Conservation (phyloP, 2,888 invertebrate species). For the Nezara viridula region DNA sequence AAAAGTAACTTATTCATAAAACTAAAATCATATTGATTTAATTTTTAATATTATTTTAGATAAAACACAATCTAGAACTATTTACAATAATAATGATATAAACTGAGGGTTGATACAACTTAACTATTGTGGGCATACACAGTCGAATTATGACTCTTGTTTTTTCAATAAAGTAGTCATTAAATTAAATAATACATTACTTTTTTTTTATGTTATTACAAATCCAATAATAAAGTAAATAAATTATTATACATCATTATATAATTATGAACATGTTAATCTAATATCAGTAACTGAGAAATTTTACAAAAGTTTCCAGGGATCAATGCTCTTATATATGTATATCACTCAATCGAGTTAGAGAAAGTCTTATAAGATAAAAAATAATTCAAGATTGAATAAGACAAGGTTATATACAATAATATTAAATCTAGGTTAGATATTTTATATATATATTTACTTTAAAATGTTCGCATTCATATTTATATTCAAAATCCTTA, state of each 20-base stretch:
- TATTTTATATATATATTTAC: conserved; percentile 3
- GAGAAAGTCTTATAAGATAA: not conserved
- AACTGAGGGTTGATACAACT: not conserved
- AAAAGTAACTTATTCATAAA: not conserved
- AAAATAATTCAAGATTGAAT: not conserved
- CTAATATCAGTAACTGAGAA: not conserved
- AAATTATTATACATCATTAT: not conserved
- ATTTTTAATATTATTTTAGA: not conserved
- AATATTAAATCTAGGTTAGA: conserved; percentile 16
- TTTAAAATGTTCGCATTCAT: not conserved
- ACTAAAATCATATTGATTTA: not conserved
- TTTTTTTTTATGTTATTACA: conserved; percentile 11
- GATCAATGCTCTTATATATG: not conserved
- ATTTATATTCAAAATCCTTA: conserved; percentile 40
- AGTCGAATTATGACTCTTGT: not conserved
- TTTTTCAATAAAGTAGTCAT: not conserved
- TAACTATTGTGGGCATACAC: not conserved
- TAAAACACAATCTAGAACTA: not conserved
- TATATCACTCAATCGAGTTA: not conserved
- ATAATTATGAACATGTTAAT: not conserved
- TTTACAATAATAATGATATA: not conserved
- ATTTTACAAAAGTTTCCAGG: conserved; percentile 21
- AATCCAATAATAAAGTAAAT: not conserved
- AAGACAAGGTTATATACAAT: conserved; percentile 30
- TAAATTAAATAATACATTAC: not conserved